Base-by-base conservation (phyloP, 2,888 invertebrate genomes). In the Tribolium freemani region DNA sequence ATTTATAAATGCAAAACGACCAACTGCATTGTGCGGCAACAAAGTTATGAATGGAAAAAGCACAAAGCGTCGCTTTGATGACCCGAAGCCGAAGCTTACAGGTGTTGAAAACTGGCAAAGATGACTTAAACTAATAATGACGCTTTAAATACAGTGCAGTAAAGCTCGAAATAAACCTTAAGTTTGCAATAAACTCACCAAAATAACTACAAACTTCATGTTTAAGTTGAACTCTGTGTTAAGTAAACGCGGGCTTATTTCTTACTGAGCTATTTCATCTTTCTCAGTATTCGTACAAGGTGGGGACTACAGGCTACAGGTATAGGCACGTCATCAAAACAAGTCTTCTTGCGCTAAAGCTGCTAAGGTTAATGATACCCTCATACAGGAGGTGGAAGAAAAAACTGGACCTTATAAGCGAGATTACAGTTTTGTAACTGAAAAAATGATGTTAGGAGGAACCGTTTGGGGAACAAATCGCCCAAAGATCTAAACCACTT, bases 251-350 rank as follows among this genome's bases (percentile, higher is more conserved):
- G 75, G 46, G 64, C 75, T 76, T 74, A 63, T 64, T 69, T 75
- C 75, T 75, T 71, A 78, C 78, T 78, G 78, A 76, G 76, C 75
- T 72, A 73, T 75, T 78, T 75, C 72, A 75, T 77, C 75, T 75
- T 77, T 75, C 74, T 75, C 70, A 73, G 67, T 54, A 66, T 72
- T 63, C 56, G 58, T 38, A 38, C 38, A 72, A 74, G 75, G 77
- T 76, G 73, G 78, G 79, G 77, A 74, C 70, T 69, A 69, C n/a
- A n/a, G n/a, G n/a, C n/a, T n/a, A n/a, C 77, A 76, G 78, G 78
- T 77, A 71, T 74, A 70, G 66, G 76, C 76, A 77, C 76, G 76
- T 75, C 73, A 73, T 54, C 66, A 31, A 73, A 73, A 73, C 72
- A 77, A 76, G 71, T 68, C 74, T 64, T 75, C 69, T 76, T 72